Base-by-base conservation (phyloP, 2,113 vertebrate genomes). In the Rhagologus leucostigma region DNA sequence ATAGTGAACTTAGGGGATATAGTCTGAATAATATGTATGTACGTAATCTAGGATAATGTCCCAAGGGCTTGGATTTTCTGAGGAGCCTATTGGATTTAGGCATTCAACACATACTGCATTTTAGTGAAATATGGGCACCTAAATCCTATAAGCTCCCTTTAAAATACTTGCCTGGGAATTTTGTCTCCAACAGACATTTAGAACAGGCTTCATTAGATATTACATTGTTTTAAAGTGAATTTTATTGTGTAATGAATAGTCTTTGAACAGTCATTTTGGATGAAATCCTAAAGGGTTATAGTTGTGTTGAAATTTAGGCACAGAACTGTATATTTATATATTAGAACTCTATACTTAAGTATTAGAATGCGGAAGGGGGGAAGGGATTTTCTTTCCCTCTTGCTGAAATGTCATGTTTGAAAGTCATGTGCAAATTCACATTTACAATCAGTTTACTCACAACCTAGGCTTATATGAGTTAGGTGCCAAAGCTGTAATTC, bases 51-150 rank as follows among this genome's bases (percentile, higher is more conserved):
- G 41, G 47, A 6, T 89, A 60, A 92, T 50, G 73, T 97, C 92
- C 86, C 90, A 68, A 53, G 53, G 94, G 92, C 92, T 88, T 90
- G 64, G 79, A 60, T 95, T 95, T 96, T 95, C 87, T 90, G 60
- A 92, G 77, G 90, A 94, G 37, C 68, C 95, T 94, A 37, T 90
- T 87, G 83, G 95, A 92, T 94, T 96, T 96, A 90, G 93, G 86
- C 69, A 91, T 93, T 79, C 73, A 92, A 75, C 42, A 64, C 82
- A 70, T 56, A 84, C 62, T 75, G 44, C 73, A 49, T 90, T 96
- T 94, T 68, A 76, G 68, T 89, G 88, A 94, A 96, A 94, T 88
- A 88, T 44, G 44, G 85, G 88, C 35, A 68, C 95, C 95, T 90
- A 93, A 96, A 92, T 87, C 90, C 90, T 92, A 11, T 92, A 84